phyloP scores from a whole-genome alignment of 2,113 vertebrate species.

The Chroicocephalus ridibundus region DNA sequence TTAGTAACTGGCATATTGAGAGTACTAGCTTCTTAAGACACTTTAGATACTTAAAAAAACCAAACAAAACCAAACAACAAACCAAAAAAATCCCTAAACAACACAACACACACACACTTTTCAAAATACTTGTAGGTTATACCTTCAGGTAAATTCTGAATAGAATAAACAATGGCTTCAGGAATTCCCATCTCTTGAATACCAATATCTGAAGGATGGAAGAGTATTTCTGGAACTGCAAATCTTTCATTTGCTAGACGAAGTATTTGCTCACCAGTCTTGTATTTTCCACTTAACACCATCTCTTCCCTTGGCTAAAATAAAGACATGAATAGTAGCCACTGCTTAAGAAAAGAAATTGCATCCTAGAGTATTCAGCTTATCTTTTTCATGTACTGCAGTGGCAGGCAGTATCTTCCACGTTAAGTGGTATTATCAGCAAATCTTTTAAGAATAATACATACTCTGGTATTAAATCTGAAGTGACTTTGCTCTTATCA shows the following conservation, averaged over 20 bases:
- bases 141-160: constrained; percentile 94
- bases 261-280: constrained; percentile 95
- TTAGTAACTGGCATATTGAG: neutral
- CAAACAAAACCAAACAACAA: neutral
- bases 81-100: neutral
- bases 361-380: neutral
- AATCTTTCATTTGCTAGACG: constrained; percentile 94
- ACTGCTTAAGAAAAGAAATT: neutral
- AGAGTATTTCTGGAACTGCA: constrained; percentile 96
- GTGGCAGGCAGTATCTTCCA: neutral
- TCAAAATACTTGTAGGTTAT: neutral
- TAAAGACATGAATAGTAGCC: constrained; percentile 37
- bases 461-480: neutral
- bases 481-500: neutral
- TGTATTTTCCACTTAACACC: constrained; percentile 94
- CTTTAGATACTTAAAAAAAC: neutral
- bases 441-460: neutral
- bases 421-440: neutral
- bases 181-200: constrained; percentile 98
- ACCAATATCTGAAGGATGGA: constrained; percentile 95
- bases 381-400: neutral
- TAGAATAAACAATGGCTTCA: constrained; percentile 91
- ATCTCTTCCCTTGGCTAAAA: constrained; percentile 92
- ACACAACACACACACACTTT: neutral
- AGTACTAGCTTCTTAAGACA: neutral